Percentiles rank a stretch among this genome's conserved stretches.
phyloP scores from a whole-genome alignment of 2,113 vertebrate species.

The Tetrax tetrax region DNA sequence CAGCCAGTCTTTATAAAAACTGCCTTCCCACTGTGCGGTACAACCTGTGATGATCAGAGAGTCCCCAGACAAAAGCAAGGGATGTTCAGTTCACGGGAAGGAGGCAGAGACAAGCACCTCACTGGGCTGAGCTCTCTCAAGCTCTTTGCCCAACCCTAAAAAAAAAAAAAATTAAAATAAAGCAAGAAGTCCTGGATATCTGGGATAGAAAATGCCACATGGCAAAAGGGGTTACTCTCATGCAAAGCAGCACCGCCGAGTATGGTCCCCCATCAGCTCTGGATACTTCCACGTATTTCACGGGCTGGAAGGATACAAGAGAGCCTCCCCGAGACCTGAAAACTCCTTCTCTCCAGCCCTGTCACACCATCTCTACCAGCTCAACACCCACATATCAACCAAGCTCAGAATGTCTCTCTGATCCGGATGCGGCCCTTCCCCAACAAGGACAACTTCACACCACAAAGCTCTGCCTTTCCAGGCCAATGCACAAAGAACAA shows the following conservation, averaged over 20 bases:
- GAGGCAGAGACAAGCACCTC: neutral
- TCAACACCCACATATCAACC: fast-evolving
- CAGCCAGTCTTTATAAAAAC: neutral
- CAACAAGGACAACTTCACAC: fast-evolving
- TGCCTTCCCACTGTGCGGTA: neutral
- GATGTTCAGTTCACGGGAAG: neutral
- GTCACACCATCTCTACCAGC: neutral
- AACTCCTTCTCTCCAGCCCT: neutral
- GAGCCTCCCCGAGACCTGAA: neutral
- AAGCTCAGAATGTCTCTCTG: neutral
- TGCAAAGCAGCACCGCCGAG: fast-evolving
- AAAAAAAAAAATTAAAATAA: neutral
- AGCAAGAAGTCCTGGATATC: neutral
- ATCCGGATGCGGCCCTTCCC: neutral
- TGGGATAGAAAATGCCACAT: neutral
- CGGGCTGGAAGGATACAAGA: fast-evolving
- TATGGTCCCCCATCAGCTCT: neutral
- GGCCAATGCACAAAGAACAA: neutral
- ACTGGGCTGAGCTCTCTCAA: neutral
- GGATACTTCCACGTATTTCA: neutral
- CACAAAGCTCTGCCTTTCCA: neutral
- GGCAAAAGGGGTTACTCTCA: neutral
- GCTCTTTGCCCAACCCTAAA: neutral
- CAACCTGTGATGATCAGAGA: conserved; percentile 25
- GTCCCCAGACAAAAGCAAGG: conserved; percentile 6